phyloP scores from a whole-genome alignment of 2,888 invertebrate species.

The Mesorhabditis spiculigera region DNA sequence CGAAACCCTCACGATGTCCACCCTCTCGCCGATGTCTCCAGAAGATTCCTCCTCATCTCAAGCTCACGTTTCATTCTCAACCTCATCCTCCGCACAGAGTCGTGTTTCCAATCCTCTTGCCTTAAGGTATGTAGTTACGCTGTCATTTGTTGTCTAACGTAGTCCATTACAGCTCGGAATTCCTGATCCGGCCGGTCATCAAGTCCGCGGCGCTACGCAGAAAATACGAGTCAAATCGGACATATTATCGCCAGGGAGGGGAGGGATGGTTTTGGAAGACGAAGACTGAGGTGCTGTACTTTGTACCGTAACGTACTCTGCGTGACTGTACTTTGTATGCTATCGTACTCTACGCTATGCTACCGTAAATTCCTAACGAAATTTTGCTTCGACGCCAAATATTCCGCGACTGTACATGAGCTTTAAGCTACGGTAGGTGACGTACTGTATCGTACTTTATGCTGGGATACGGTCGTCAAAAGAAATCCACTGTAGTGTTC shows the following conservation, averaged over 20 bases:
- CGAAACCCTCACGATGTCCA: background rate
- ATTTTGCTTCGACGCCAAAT: no score
- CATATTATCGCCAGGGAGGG: background rate
- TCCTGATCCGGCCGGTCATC: background rate
- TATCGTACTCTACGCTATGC: no score
- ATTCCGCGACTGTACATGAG: no score
- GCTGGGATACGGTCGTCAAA: no score
- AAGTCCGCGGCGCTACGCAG: background rate
- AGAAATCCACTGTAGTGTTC: no score
- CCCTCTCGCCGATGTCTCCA: background rate
- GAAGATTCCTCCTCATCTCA: background rate
- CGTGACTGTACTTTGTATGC: no score
- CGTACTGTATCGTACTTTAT: no score
- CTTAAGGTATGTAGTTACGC: background rate
- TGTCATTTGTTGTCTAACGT: background rate
- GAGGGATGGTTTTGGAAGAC: slow-evolving; percentile 5
- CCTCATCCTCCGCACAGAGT: background rate
- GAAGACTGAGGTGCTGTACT: background rate
- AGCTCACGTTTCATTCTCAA: background rate
- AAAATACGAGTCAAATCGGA: background rate
- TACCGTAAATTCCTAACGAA: no score
- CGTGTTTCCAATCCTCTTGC: background rate
- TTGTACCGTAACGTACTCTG: no score
- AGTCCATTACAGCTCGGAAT: background rate
- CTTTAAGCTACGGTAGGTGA: no score